Base-by-base conservation (phyloP, 2,888 invertebrate species). In the Nipponacmea schrenckii region DNA sequence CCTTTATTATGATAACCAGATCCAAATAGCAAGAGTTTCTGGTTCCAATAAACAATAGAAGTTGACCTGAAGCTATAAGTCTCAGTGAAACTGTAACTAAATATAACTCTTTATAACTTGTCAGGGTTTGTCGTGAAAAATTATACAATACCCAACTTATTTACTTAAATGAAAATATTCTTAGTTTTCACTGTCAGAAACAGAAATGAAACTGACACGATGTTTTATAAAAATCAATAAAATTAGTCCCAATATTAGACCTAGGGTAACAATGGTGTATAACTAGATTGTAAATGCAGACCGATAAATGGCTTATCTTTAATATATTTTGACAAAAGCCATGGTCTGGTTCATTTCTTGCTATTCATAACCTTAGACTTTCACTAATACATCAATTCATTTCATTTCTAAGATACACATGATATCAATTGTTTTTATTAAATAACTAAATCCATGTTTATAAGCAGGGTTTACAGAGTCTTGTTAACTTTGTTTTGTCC, bases 111-210 rank as follows among this genome's bases (percentile, higher is more conserved):
- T 26, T 31, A 27, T 65, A 65, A 39, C 39, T 45, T 45, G 48
- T 66, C 45, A 45, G 44, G 24, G 31, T 48, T 46, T 66, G 48
- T 45, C 48, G 26, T 66, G 46, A 66, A 66, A 39, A 45, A 24
- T 45, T 26, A 66, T 46, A 66, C 20, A 46, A 66, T n/a, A 44
- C 31, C 66, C 10, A 26, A 24, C 24, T 66, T 66, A 45, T n/a
- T 45, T 45, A 66, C n/a, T 27, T 45, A 10, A 45, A 45, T 20
- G 26, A 44, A 24, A 45, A 46, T n/a, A 46, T 20, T 48, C 48
- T 26, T 44, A 26, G 45, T 66, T 66, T 66, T 44, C 26, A 45
- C 66, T 46, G 45, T 66, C n/a, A 66, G 56, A 56, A 56, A 56
- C 56, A 56, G 56, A 56, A 56, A 56, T 24, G 20, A 56, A 56